Conservation (phyloP, 2,888 invertebrate genomes). For the Creontiades dilutus region DNA sequence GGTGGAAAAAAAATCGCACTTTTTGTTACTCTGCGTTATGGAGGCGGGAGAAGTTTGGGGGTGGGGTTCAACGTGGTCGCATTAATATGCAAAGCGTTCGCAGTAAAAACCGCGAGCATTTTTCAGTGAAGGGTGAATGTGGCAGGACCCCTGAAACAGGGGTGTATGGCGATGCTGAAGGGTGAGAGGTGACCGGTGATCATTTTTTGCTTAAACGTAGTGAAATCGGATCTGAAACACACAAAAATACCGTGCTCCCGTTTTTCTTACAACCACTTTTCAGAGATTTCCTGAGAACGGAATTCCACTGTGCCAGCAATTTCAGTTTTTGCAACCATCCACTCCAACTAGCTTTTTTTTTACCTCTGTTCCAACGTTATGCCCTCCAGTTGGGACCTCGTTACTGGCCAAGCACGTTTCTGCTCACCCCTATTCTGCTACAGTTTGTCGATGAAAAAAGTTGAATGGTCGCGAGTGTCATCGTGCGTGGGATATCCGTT, state of each 20-base stretch:
- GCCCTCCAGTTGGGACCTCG: conserved; percentile 10
- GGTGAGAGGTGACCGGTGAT: neutral
- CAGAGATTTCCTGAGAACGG: neutral
- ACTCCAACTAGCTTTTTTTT: neutral
- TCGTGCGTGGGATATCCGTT: neutral
- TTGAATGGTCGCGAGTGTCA: neutral
- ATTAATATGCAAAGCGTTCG: conserved; percentile 12
- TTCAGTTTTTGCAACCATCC: neutral
- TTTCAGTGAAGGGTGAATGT: conserved; percentile 34
- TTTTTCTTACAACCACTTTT: neutral
- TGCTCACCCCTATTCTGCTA: neutral
- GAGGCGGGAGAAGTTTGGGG: neutral
- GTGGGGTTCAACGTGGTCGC: neutral
- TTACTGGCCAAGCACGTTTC: conserved; percentile 31
- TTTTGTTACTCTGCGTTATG: neutral
- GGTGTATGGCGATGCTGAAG: neutral
- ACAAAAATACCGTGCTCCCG: neutral
- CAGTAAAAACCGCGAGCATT: conserved; percentile 7
- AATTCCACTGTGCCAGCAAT: neutral
- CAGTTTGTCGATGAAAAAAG: neutral
- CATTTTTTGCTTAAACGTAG: neutral
- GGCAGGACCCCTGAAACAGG: neutral
- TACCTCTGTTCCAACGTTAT: conserved; percentile 19
- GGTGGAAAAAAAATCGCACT: neutral
- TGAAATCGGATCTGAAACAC: neutral